Percentiles rank a stretch among this genome's conserved stretches.
phyloP scores from a whole-genome alignment of 2,797 vertebrate genomes.

The Mareca penelope region DNA sequence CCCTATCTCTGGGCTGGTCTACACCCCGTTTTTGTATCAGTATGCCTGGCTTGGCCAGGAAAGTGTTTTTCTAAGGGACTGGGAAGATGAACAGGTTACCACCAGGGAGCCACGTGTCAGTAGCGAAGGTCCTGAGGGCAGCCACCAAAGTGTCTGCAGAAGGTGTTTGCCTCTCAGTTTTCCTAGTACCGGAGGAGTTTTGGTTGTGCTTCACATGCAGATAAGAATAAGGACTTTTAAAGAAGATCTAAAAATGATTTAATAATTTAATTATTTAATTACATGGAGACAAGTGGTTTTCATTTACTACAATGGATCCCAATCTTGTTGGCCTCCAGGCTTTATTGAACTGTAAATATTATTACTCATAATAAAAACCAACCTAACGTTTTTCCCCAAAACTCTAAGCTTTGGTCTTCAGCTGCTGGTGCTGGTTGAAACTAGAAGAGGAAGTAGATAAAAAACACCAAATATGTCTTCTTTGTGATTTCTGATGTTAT shows the following conservation, averaged over 20 bases:
- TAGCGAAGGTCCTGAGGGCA: background rate
- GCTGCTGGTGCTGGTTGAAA: background rate
- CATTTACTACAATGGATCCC: slow-evolving; percentile 61
- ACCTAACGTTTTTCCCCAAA: slow-evolving; percentile 20
- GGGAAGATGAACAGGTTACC: background rate
- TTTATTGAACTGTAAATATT: slow-evolving; percentile 66
- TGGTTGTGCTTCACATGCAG: slow-evolving; percentile 21
- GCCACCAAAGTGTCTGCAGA: background rate
- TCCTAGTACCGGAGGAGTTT: background rate
- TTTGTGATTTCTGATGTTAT: background rate
- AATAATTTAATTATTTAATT: slow-evolving; percentile 69
- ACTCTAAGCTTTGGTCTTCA: slow-evolving; percentile 10
- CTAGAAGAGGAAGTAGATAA: slow-evolving; percentile 7
- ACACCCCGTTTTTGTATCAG: background rate
- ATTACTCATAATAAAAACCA: slow-evolving; percentile 59
- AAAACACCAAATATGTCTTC: background rate
- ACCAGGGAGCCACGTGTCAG: background rate
- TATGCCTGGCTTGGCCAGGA: background rate
- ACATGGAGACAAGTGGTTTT: slow-evolving; percentile 57
- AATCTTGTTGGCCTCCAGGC: slow-evolving; percentile 57
- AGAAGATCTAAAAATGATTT: slow-evolving; percentile 35
- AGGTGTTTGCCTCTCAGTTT: background rate
- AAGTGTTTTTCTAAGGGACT: slow-evolving; percentile 2
- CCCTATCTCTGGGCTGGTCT: slow-evolving; percentile 50
- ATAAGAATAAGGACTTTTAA: slow-evolving; percentile 49